These are phyloP conservation scores for Amphiprion percula DNA, from an alignment of 2,113 vertebrate species.

Conservation along the genomic window DNA sequence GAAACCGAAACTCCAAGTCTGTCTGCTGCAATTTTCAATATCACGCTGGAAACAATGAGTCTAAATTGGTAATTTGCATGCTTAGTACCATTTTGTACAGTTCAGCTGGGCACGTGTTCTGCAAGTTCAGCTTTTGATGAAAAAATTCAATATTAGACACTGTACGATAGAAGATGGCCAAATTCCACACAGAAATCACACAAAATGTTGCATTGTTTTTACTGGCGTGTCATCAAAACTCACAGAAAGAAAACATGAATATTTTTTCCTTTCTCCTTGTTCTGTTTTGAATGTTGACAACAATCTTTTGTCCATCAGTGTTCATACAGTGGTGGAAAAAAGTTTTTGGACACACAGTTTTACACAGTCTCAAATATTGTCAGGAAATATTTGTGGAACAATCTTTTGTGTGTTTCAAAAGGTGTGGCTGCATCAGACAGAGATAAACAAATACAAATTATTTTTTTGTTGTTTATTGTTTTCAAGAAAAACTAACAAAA, in stretches of 20 bases:
- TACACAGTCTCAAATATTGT: no score
- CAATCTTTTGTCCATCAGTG: no score
- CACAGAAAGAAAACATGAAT: background rate
- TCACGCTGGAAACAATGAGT: conserved; percentile 16
- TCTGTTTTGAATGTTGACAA: no score
- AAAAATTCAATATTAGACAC: background rate
- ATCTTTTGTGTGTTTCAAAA: no score
- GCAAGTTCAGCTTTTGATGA: background rate
- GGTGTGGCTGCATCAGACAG: no score
- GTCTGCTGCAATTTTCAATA: conserved; percentile 32
- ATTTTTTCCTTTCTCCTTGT: background rate
- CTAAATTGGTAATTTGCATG: background rate
- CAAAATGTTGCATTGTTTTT: background rate
- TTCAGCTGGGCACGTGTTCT: background rate
- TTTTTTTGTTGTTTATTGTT: no score
- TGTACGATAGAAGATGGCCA: background rate
- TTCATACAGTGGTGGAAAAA: no score
- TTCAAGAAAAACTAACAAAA: no score
- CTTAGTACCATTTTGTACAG: background rate
- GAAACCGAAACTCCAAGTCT: conserved; percentile 12
- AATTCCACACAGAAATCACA: background rate
- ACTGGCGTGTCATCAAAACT: background rate
- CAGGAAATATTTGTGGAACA: no score
- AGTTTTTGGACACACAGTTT: no score
- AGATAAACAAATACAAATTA: no score